Conservation (phyloP, 2,113 vertebrate species). For the Dicentrarchus labrax region DNA sequence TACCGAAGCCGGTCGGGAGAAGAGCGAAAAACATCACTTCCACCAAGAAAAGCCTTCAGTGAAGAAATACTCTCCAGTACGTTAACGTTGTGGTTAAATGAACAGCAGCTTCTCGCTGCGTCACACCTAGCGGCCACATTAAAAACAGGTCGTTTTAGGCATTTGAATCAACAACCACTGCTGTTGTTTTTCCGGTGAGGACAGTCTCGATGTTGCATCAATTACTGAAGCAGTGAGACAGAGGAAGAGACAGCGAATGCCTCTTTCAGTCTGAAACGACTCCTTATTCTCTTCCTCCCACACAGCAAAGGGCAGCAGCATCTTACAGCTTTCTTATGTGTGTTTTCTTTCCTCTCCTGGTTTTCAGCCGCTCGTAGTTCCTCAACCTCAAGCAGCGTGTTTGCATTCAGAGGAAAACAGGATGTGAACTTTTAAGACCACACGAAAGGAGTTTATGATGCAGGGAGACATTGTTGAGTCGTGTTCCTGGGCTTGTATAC, state of each 20-base stretch:
- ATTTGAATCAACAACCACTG: neutral
- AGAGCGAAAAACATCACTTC: no score
- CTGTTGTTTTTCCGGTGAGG: neutral
- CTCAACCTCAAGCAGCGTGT: conserved; percentile 58
- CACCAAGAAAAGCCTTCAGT: no score
- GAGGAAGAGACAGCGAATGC: conserved; percentile 29
- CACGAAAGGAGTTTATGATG: conserved; percentile 73
- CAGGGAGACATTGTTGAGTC: conserved; percentile 75
- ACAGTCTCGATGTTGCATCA: neutral
- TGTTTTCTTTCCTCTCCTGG: conserved; percentile 19
- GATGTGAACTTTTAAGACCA: conserved; percentile 76
- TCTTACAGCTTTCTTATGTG: conserved; percentile 28
- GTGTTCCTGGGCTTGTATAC: conserved; percentile 76
- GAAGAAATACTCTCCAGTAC: no score
- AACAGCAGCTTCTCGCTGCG: no score
- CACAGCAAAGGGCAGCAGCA: conserved; percentile 44
- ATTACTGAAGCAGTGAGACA: conserved; percentile 6
- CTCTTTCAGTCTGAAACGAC: conserved; percentile 25
- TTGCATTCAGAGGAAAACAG: conserved; percentile 78
- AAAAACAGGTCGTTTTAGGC: neutral
- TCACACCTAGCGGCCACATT: no score
- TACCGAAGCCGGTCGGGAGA: no score
- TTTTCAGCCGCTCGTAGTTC: conserved; percentile 34
- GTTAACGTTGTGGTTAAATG: no score
- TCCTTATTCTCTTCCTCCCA: conserved; percentile 39